Evolutionary conservation across 2,888 invertebrate species (phyloP), one percentile per base, ranked within the genome.

Genomic region (Melolontha melolontha): DNA sequence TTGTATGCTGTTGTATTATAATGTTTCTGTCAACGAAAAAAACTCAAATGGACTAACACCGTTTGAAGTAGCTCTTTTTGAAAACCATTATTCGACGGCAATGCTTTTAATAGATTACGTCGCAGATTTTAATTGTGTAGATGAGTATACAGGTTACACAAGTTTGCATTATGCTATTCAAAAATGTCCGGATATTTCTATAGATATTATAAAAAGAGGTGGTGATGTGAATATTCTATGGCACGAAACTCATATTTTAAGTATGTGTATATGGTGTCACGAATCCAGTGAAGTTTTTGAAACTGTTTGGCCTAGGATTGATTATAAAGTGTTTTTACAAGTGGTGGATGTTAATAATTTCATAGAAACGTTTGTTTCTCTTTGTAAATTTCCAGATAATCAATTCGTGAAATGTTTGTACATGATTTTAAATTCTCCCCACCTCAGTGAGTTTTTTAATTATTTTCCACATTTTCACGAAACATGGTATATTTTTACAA

Each of bases 241-340:
- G 54, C 17, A 29, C 54, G 40, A 40, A 8, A 54, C 54, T 10
- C 54, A 54, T 1, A 11, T 12, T 11, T 17, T 40, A 54, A 12
- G 11, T 17, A 5, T 54, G 8, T 54, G 54, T n/a, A 17, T 54
- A 40, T 54, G 54, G 54, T 54, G 40, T 16, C 54, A 54, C 17
- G 11, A 10, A 14, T 17, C 7, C 11, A 40, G 54, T 40, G 29
- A 54, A 40, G 11, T 17, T 0, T 54, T 54, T 7, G 40, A 40
- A 54, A 14, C 8, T 11, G 14, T 54, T 1, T 54, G 54, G 54
- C 54, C 54, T 0, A 8, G 5, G 11, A 40, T 54, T 11, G 54
- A 54, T 40, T 54, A 40, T 11, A 4, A 17, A 6, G n/a, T 54
- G 1, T 54, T 29, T 16, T 40, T 16, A 5, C 8, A 39, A 17